Base-by-base conservation (phyloP, 1,140 invertebrate genomes). In the Drosophila seguyi region DNA sequence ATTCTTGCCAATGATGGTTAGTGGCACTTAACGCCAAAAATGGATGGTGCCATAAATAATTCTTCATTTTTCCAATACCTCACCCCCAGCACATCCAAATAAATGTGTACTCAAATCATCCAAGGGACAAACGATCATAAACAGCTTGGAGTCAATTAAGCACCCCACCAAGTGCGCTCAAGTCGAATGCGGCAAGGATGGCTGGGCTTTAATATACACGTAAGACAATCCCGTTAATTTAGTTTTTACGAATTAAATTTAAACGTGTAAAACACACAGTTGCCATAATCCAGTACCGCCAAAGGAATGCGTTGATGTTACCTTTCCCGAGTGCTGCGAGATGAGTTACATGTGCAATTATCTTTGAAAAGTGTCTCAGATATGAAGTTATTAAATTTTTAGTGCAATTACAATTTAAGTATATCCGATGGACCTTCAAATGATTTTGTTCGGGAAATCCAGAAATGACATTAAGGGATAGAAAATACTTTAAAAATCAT, bases 141-240 rank as follows among this genome's bases (percentile, higher is more conserved):
- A 47, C 1, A 61, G 20, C 25, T 55, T 67, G 2, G 4, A 77
- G 18, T 16, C 31, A 1, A 16, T 25, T 0, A 34, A 20, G 8
- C 69, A 82, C 61, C 83, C 83, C 22, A 59, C 29, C 8, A 52
- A 76, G 38, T 87, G 83, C 29, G 59, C 59, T 0, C 25, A 56
- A 5, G 50, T 87, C 8, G 71, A 59, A 6, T 87, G 83, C 18
- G 79, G 71, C 8, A 48, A 18, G n/a, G n/a, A 79, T 7, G 60
- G 83, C 20, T 87, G 75, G 75, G 83, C 79, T 8, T 18, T 87
- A 39, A 45, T 87, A 16, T 73, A 79, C 75, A 48, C 39, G 82
- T 56, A 34, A 45, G 55, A 3, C 4, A 4, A 53, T 52, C 16
- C 1, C 0, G 10, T 27, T 42, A 29, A 27, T 1, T 47, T 42